A percentile compares a stretch with the other conserved stretches of the same genome.
Conservation (phyloP, 1,140 invertebrate genomes). For the Lamellibrachia luymesi region DNA sequence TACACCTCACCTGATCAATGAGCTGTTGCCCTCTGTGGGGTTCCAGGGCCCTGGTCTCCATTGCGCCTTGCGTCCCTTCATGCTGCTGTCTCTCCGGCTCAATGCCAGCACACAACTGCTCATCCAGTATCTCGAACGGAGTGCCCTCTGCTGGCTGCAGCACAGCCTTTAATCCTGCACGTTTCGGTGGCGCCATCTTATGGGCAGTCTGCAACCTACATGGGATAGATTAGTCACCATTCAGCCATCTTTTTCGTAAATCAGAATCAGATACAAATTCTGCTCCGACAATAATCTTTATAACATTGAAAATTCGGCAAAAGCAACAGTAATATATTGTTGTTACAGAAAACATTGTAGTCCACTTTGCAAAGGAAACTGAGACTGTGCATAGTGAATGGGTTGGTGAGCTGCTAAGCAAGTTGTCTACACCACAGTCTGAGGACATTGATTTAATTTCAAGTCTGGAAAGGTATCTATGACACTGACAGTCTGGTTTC, state of each 20-base stretch:
- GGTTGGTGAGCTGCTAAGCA: too few species aligned
- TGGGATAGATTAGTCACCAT: neutral
- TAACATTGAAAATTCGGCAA: too few species aligned
- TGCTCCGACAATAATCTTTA: too few species aligned
- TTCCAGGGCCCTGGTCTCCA: neutral
- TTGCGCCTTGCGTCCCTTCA: neutral
- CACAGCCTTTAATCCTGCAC: conserved; percentile 17
- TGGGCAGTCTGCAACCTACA: neutral
- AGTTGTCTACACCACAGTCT: too few species aligned
- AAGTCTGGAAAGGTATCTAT: too few species aligned
- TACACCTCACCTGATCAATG: neutral
- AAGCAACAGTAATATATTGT: too few species aligned
- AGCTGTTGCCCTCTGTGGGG: neutral
- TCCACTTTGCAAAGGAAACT: too few species aligned
- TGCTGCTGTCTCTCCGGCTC: neutral
- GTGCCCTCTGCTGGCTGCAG: conserved; percentile 6
- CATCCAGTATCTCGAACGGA: neutral
- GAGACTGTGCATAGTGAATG: too few species aligned
- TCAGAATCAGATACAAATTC: neutral
- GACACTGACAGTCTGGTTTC: too few species aligned
- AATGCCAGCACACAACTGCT: neutral
- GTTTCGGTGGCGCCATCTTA: neutral
- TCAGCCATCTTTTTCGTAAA: neutral
- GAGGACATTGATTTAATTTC: too few species aligned
- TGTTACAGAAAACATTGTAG: too few species aligned